Percentiles rank a stretch among this genome's conserved stretches.
Evolutionary conservation across 1,140 invertebrate genomes (phyloP).

Genomic region (Oedothorax gibbosus): DNA sequence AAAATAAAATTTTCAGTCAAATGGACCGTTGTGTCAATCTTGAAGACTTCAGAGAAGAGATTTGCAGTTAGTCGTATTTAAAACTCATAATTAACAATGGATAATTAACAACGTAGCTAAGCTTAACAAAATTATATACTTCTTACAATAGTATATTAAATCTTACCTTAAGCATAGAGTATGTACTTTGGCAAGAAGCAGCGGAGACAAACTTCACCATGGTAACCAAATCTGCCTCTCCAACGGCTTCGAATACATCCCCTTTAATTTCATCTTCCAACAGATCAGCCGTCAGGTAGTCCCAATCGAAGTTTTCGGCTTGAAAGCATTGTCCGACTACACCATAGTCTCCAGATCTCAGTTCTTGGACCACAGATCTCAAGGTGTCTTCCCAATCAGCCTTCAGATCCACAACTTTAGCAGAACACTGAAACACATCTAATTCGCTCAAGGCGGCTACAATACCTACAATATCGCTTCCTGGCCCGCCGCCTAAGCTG

Average conservation of each 20-base stretch:
- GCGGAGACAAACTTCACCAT: conserved; percentile 22
- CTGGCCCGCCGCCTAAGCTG: conserved; percentile 25
- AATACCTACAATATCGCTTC: conserved; percentile 1
- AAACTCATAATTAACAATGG: too few species aligned
- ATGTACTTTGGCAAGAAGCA: neutral
- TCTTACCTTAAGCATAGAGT: conserved; percentile 11
- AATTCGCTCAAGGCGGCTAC: conserved; percentile 2
- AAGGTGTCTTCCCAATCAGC: conserved; percentile 14
- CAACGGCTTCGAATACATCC: neutral
- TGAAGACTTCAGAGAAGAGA: too few species aligned
- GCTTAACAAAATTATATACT: neutral
- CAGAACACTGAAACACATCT: neutral
- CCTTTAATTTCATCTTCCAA: neutral
- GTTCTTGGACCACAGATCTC: neutral
- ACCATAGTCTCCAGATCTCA: conserved; percentile 3
- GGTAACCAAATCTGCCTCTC: conserved; percentile 3
- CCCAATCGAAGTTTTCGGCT: neutral
- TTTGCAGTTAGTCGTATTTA: too few species aligned
- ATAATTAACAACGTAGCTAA: too few species aligned
- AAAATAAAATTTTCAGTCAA: too few species aligned
- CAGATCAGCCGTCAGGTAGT: neutral
- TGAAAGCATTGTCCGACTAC: neutral
- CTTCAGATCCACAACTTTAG: neutral
- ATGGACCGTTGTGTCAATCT: too few species aligned
- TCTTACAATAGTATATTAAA: neutral